phyloP scores from a whole-genome alignment of 1,140 invertebrate genomes.

The Batillaria attramentaria region DNA sequence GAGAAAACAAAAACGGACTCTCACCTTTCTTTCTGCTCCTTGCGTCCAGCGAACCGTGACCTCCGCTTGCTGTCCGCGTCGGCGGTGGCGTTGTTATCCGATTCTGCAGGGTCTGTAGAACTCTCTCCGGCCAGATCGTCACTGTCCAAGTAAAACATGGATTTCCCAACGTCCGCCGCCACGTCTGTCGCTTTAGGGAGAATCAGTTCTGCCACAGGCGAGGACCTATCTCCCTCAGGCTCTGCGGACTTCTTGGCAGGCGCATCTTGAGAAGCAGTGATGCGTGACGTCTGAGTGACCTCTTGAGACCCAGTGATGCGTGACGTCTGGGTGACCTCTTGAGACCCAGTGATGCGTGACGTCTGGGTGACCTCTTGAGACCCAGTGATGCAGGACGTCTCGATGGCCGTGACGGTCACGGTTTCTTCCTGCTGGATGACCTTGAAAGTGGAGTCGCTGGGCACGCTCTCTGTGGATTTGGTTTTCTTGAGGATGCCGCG shows the following conservation, averaged over 20 bases:
- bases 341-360: no score
- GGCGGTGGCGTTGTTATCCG: background rate
- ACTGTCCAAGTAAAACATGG: slow-evolving; percentile 1
- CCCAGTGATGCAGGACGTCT: no score
- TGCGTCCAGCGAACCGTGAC: slow-evolving; percentile 7
- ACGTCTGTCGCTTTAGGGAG: background rate
- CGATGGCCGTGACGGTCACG: background rate
- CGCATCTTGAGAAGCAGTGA: no score
- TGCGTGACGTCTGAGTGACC: no score
- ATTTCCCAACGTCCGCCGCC: background rate
- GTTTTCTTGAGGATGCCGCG: slow-evolving; percentile 29
- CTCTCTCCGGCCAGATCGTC: slow-evolving; percentile 20
- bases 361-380: no score
- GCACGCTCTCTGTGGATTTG: slow-evolving; percentile 27
- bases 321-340: no score
- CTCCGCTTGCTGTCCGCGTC: background rate
- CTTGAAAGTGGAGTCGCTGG: background rate
- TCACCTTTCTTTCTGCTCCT: slow-evolving; percentile 21
- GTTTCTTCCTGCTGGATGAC: background rate
- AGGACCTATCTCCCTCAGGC: background rate
- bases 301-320: no score
- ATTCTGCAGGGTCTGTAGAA: background rate
- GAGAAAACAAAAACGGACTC: no score
- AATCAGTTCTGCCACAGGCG: background rate
- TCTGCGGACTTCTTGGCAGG: no score